Base-by-base conservation (phyloP, 2,797 vertebrate genomes). In the Siniperca undulata region DNA sequence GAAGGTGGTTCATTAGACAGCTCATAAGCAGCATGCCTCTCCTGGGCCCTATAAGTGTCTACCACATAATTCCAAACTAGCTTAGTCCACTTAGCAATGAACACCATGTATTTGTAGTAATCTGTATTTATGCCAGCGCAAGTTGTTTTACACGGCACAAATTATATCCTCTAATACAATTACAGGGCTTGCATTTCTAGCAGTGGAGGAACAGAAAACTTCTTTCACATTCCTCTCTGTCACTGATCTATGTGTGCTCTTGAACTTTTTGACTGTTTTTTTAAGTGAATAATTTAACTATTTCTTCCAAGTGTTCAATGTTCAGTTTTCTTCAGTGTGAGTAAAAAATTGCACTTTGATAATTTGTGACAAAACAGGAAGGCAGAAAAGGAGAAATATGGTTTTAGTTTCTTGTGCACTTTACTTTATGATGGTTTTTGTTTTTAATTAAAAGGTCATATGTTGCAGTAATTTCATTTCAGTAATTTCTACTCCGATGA, bases 11-110 rank as follows among this genome's bases (percentile, higher is more conserved):
- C 87, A 90, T 87, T 86, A 76, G 67, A 75, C 74, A 80, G 87
- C 83, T 82, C 79, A 81, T 74, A 77, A 85, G 74, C 61, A 78
- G 68, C 65, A 85, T 73, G 60, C 55, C 58, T 82, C 83, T 88
- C 83, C 68, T 55, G 84, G 82, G 85, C 44, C 70, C 64, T 55
- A 34, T 82, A 60, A 75, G 78, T 78, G 70, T 87, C 77, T 78
- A 75, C 83, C 61, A 36, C 82, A 80, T 83, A 42, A 83, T 84
- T 78, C 70, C 75, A 83, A 81, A 85, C 53, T 62, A 73, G 77
- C 58, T 71, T 66, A 66, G 77, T 87, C 66, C 67, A 78, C 48
- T 86, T 88, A 81, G 79, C 58, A 74, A 65, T 60, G 69, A 85
- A 82, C 71, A 75, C 34, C 70, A 30, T 60, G 71, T 74, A 76